A percentile compares a stretch with the other conserved stretches of the same genome.
phyloP scores from a whole-genome alignment of 2,797 vertebrate genomes.

The Chloroceryle amazona region DNA sequence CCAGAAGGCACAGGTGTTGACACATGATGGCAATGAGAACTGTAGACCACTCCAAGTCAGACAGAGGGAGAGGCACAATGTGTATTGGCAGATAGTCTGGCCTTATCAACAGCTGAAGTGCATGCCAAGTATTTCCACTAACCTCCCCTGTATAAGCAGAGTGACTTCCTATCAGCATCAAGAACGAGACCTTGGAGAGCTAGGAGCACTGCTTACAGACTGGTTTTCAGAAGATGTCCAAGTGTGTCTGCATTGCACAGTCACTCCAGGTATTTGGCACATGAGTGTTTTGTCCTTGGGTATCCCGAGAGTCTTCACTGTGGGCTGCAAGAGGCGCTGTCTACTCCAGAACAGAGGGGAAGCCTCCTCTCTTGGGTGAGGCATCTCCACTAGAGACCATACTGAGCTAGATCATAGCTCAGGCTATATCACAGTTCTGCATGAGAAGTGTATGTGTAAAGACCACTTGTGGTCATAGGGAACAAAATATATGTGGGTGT shows the following conservation, averaged over 20 bases:
- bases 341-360: neutral
- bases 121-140: constrained; percentile 67
- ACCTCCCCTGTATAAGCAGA: constrained; percentile 15
- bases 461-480: fast-evolving
- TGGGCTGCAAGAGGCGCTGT: neutral
- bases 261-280: neutral
- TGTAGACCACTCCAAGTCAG: constrained; percentile 72
- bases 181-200: neutral
- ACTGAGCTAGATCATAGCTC: neutral
- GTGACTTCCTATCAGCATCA: constrained; percentile 59
- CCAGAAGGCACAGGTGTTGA: constrained; percentile 61
- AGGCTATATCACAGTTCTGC: neutral
- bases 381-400: neutral
- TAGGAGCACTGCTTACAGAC: neutral
- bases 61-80: constrained; percentile 64
- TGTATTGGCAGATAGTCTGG: constrained; percentile 53
- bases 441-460: neutral
- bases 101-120: constrained; percentile 59
- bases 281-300: neutral
- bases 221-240: neutral
- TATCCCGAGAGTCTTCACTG: neutral
- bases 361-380: neutral
- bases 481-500: neutral
- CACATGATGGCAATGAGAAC: constrained; percentile 12
- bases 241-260: neutral